Conservation (phyloP, 2,113 vertebrate genomes). For the Arvicanthis niloticus region DNA sequence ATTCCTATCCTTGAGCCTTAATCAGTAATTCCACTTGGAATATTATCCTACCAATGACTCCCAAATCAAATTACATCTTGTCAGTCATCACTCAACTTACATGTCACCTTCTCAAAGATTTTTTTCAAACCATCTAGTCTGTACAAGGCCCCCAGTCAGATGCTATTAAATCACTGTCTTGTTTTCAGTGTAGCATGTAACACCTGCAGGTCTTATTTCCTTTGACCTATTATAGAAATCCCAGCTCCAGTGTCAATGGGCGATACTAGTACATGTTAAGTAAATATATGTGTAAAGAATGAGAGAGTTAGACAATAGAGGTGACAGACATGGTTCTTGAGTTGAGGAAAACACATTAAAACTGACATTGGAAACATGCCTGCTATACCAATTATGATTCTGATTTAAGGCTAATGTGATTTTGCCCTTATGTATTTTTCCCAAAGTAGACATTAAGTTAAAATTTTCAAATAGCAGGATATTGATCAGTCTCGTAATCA, state of each 20-base stretch:
- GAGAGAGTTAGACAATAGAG: not conserved
- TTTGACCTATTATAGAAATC: slow-evolving; percentile 13
- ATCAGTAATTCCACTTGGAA: not conserved
- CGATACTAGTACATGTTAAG: not conserved
- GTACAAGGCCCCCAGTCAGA: not conserved
- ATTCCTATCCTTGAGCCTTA: not conserved
- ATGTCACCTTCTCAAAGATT: not conserved
- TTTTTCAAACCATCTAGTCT: not conserved
- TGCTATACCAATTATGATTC: not conserved
- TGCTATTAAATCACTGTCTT: not conserved
- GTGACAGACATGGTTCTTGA: not conserved
- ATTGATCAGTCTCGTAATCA: slow-evolving; percentile 42
- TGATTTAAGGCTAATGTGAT: slow-evolving; percentile 1
- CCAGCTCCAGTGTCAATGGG: not conserved
- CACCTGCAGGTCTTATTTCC: slow-evolving; percentile 8
- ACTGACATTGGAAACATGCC: not conserved
- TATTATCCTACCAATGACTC: not conserved
- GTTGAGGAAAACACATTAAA: not conserved
- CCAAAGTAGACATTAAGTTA: slow-evolving; percentile 2
- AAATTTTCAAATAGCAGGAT: not conserved
- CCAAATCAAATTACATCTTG: not conserved
- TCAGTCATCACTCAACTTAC: not conserved
- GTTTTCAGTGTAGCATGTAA: not conserved
- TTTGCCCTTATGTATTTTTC: not conserved
- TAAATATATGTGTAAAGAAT: not conserved